A percentile compares a stretch with the other conserved stretches of the same genome.
phyloP scores from a whole-genome alignment of 2,888 invertebrate species.

The Eumacrocentrus americanus region DNA sequence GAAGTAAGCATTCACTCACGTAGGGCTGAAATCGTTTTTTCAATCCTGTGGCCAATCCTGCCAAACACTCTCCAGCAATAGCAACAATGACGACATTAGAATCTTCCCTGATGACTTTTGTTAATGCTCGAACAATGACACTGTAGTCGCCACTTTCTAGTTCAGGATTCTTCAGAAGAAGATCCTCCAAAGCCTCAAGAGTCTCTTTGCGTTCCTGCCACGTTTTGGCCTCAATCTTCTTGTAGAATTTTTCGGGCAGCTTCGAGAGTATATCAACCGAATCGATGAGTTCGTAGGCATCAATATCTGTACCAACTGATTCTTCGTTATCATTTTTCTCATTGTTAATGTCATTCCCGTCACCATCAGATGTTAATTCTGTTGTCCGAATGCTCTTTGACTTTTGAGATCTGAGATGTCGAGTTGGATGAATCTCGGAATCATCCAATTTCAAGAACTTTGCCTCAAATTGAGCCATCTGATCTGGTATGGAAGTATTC shows the following conservation, averaged over 20 bases:
- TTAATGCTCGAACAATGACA: constrained; percentile 83
- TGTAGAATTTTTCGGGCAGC: constrained; percentile 94
- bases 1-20: constrained; percentile 75
- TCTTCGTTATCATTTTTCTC: constrained; percentile 68
- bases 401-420: constrained; percentile 84
- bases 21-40: constrained; percentile 87
- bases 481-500: constrained; percentile 84
- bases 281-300: constrained; percentile 89
- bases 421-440: constrained; percentile 72
- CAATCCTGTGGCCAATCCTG: constrained; percentile 82
- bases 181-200: constrained; percentile 79
- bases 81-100: constrained; percentile 93
- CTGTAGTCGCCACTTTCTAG: constrained; percentile 93
- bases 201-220: constrained; percentile 97
- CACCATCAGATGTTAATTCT: constrained; percentile 63
- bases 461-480: constrained; percentile 85
- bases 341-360: constrained; percentile 66
- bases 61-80: constrained; percentile 82
- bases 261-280: constrained; percentile 93
- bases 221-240: constrained; percentile 91
- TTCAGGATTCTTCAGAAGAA: constrained; percentile 82
- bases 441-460: constrained; percentile 79
- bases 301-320: constrained; percentile 70
- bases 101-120: constrained; percentile 93
- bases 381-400: constrained; percentile 68